Evolutionary conservation across 2,797 vertebrate species (phyloP).

Genomic region (Semaprochilodus insignis): DNA sequence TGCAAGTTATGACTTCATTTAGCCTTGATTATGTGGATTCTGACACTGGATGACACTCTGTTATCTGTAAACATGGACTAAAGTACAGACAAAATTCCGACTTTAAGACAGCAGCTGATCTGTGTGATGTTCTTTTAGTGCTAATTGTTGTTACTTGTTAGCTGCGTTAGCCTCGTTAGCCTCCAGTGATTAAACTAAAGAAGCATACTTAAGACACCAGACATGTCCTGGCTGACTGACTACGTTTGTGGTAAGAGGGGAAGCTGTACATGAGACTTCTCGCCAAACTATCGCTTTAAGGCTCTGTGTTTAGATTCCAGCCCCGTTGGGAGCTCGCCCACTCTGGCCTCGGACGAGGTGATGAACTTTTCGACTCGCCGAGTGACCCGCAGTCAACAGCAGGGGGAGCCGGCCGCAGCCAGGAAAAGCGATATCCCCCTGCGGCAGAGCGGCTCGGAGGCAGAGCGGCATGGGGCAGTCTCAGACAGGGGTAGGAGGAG

Average conservation of each 20-base stretch:
- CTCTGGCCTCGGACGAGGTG: constrained; percentile 83
- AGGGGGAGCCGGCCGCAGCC: constrained; percentile 85
- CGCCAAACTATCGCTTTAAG: constrained; percentile 7
- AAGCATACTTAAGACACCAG: neutral
- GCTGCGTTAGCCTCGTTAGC: neutral
- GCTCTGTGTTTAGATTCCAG: constrained; percentile 54
- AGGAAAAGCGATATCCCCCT: constrained; percentile 88
- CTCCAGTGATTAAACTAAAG: neutral
- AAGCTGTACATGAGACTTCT: neutral
- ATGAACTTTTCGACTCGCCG: constrained; percentile 87
- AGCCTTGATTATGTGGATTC: no score
- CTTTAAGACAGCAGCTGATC: no score
- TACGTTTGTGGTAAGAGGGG: neutral
- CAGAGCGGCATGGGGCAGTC: constrained; percentile 86
- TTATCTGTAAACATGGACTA: no score
- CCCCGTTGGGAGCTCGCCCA: constrained; percentile 40
- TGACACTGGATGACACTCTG: no score
- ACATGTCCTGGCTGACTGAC: neutral
- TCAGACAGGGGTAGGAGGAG: constrained; percentile 80
- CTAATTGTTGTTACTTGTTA: neutral
- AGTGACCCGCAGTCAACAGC: constrained; percentile 94
- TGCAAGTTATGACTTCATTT: no score
- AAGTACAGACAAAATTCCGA: no score
- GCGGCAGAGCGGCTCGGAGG: constrained; percentile 92
- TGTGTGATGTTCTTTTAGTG: no score